Base-by-base conservation (phyloP, 2,797 vertebrate genomes). In the Schizopygopsis malacanthus region DNA sequence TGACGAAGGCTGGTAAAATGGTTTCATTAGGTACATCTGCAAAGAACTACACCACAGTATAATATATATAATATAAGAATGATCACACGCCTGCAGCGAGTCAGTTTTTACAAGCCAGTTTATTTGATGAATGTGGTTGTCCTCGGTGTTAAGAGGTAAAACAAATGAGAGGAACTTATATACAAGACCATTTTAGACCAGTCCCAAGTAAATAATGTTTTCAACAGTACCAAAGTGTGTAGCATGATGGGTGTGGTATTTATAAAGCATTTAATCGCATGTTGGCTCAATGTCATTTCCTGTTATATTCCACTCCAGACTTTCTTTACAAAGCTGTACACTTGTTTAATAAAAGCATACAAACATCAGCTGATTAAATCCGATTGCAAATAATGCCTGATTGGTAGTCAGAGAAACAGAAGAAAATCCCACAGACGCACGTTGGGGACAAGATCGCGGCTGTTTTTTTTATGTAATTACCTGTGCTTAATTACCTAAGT, bases 101-200 rank as follows among this genome's bases (percentile, higher is more conserved):
- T 18, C 3, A 3, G n/a, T 69, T 47, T 47, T 81, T 79, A 45
- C 39, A 63, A 63, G n/a, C 39, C 41, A 63, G 39, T 79, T 79
- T 63, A 81, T 69, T 69, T 47, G 16, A 79, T 45, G 13, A 2
- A 50, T 28, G 67, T 28, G 80, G 67, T 59, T 71, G 37, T 72
- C 50, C n/a, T 37, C n/a, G n/a, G 65, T 18, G 1, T 20, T 56
- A 9, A 28, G 41, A 65, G 59, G 8, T 65, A 65, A 47, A 72
- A 59, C 45, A 41, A n/a, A 28, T 12, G 3, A 28, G 12, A 18
- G 20, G 6, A n/a, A 54, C 33, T 18, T 11, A 0, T 39, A 52
- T 1, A 25, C 18, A 25, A 50, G 11, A 70, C 37, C 10, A 8
- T 67, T 81, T 54, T 1, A 54, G 1, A 70, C 50, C 33, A 25